Percentiles rank a stretch among this genome's conserved stretches.
phyloP scores from a whole-genome alignment of 2,888 invertebrate genomes.

The Drosophila neutralis region DNA sequence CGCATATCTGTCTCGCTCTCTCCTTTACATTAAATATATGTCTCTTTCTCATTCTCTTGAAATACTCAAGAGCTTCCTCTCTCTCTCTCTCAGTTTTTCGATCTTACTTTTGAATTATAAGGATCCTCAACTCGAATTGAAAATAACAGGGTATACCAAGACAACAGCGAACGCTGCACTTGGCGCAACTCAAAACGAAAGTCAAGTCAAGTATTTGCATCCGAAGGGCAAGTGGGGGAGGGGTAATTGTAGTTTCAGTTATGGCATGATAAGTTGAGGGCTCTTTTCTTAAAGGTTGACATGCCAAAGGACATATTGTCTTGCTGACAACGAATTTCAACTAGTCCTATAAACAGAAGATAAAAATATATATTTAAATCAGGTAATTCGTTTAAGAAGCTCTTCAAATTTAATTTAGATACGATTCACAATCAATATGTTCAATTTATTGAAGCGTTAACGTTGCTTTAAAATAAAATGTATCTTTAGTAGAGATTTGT shows the following conservation, averaged over 20 bases:
- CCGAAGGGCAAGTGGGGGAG: neutral
- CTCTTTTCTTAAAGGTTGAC: conserved; percentile 26
- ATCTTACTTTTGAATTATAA: neutral
- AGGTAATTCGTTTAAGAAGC: neutral
- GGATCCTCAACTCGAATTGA: no score
- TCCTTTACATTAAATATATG: neutral
- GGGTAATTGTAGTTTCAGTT: conserved; percentile 3
- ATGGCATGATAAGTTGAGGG: conserved; percentile 43
- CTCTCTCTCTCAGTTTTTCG: no score
- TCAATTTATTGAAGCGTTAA: neutral
- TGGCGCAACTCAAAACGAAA: conserved; percentile 6
- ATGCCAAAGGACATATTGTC: conserved; percentile 43
- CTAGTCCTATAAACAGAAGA: conserved; percentile 4
- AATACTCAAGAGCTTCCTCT: neutral
- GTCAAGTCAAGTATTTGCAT: conserved; percentile 26
- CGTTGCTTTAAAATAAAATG: neutral
- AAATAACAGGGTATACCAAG: conserved; percentile 14
- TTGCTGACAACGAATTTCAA: conserved; percentile 3
- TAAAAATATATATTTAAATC: neutral
- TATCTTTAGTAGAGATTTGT: neutral
- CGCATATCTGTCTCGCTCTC: neutral
- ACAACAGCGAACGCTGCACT: conserved; percentile 12
- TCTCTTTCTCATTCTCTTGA: neutral
- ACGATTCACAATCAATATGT: neutral
- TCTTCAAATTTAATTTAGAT: neutral